Evolutionary conservation across 2,888 invertebrate genomes (phyloP).

Genomic region (Agrochola lychnidis): DNA sequence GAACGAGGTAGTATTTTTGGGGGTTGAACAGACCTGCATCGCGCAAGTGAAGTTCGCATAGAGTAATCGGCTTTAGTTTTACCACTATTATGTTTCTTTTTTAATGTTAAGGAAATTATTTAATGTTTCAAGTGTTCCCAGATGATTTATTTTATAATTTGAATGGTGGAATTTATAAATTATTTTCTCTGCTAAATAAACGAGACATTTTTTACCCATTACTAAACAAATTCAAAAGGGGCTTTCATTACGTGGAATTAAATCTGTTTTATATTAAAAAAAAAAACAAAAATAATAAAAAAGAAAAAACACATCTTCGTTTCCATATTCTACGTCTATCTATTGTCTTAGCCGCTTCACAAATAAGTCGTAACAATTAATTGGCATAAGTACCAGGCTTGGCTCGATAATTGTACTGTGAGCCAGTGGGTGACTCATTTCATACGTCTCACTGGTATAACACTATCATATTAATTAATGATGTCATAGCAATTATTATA

Average conservation of each 20-base stretch:
- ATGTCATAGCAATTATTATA: conserved; percentile 66
- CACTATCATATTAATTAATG: conserved; percentile 67
- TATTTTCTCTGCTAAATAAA: background rate
- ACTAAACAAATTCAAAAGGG: background rate
- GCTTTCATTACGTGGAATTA: background rate
- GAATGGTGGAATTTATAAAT: background rate
- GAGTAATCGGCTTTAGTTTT: background rate
- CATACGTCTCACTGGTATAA: conserved; percentile 49
- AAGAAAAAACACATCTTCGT: conserved; percentile 17
- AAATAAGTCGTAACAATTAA: conserved; percentile 84
- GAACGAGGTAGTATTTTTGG: conserved; percentile 2
- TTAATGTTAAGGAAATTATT: background rate
- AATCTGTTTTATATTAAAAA: background rate
- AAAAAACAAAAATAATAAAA: background rate
- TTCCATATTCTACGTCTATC: conserved; percentile 64
- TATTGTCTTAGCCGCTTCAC: conserved; percentile 70
- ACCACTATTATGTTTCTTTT: background rate
- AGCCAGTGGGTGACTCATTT: conserved; percentile 76
- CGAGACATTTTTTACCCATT: background rate
- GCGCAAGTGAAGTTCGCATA: background rate
- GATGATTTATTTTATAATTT: too few species aligned
- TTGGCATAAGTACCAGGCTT: conserved; percentile 85
- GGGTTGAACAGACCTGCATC: background rate
- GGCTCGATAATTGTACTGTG: conserved; percentile 82
- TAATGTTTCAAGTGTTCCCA: background rate